These are phyloP conservation scores for Melieria omissa DNA, from an alignment of 2,888 invertebrate genomes.

Conservation along the genomic window DNA sequence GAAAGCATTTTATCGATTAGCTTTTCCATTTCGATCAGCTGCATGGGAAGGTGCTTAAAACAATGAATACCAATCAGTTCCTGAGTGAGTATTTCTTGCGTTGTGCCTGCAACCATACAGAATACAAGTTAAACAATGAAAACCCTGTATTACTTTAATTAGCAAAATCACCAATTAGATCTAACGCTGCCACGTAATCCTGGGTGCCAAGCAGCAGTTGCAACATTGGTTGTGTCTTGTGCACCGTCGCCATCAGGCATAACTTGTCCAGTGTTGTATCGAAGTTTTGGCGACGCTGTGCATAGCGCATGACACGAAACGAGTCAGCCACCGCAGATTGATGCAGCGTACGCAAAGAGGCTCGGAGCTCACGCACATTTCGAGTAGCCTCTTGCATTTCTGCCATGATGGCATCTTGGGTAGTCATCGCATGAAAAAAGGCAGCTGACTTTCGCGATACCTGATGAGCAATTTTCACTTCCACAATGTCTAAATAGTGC, in stretches of 20 bases:
- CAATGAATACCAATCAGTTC: conserved; percentile 93
- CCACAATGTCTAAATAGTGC: conserved; percentile 94
- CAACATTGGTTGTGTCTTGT: conserved; percentile 97
- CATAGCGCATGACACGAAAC: conserved; percentile 79
- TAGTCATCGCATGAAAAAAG: conserved; percentile 98
- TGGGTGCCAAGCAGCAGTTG: conserved; percentile 93
- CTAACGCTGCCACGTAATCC: conserved; percentile 97
- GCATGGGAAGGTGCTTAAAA: conserved; percentile 94
- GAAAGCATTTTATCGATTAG: conserved; percentile 97
- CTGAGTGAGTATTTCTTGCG: conserved; percentile 91
- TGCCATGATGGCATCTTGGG: conserved; percentile 96
- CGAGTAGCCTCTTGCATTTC: conserved; percentile 87
- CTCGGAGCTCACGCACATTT: conserved; percentile 79
- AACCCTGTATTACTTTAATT: too few relatives aligned
- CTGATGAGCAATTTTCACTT: conserved; percentile 68
- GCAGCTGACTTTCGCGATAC: conserved; percentile 92
- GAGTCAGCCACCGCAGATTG: conserved; percentile 82
- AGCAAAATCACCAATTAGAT: conserved; percentile 78
- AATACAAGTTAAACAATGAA: neutral
- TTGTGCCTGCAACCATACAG: conserved; percentile 70
- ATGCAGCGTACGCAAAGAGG: conserved; percentile 82
- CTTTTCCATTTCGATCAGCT: conserved; percentile 94
- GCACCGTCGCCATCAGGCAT: conserved; percentile 92
- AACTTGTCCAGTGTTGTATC: conserved; percentile 78
- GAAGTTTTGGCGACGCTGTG: conserved; percentile 75